Percentiles rank a stretch among this genome's conserved stretches.
These are phyloP conservation scores for Aphis craccivora DNA, from an alignment of 1,140 invertebrate genomes.

Conservation along the genomic window DNA sequence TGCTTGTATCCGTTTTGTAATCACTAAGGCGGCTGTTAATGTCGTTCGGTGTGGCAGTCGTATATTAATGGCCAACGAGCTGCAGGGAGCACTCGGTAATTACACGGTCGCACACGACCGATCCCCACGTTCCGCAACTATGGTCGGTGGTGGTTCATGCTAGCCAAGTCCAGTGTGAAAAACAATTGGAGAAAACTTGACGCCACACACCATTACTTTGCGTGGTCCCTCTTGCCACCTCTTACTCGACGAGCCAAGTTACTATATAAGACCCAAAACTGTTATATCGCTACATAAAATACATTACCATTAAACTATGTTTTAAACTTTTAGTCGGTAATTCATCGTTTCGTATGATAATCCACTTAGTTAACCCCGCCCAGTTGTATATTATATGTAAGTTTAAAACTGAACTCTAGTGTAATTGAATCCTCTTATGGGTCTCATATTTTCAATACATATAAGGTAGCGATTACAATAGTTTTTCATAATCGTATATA, in stretches of 20 bases:
- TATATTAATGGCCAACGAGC: conserved; percentile 36
- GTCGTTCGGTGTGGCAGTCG: conserved; percentile 45
- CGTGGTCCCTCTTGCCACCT: neutral
- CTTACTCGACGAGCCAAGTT: neutral
- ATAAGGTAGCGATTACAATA: neutral
- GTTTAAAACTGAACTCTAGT: neutral
- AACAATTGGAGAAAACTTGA: conserved; percentile 49
- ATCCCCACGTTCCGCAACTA: neutral
- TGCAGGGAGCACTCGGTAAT: conserved; percentile 27
- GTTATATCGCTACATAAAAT: neutral
- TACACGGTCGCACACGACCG: conserved; percentile 46
- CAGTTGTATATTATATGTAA: neutral
- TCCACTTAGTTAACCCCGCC: conserved; percentile 9
- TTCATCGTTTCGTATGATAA: conserved; percentile 31
- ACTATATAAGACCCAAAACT: conserved; percentile 21
- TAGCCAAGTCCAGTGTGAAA: conserved; percentile 30
- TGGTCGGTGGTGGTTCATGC: neutral
- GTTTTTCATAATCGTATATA: neutral
- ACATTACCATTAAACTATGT: neutral
- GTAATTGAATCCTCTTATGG: neutral
- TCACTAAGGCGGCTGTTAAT: conserved; percentile 54
- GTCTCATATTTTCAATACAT: neutral
- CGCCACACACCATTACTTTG: conserved; percentile 24
- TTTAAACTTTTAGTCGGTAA: conserved; percentile 24
- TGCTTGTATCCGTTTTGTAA: conserved; percentile 58